Base-by-base conservation (phyloP, 2,797 vertebrate genomes). In the Carcharodon carcharias region DNA sequence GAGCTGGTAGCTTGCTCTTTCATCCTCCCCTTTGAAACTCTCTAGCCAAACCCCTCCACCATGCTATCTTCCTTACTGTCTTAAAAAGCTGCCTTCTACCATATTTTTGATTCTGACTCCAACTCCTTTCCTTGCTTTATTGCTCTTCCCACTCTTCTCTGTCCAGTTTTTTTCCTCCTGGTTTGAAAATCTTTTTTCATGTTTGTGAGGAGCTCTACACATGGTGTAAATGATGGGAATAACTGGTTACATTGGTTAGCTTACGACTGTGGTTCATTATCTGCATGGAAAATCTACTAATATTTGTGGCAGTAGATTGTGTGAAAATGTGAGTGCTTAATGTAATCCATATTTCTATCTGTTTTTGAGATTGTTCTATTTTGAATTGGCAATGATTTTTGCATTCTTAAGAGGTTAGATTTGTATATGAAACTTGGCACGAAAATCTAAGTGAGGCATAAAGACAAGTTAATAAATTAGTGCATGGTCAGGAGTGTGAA, bases 401-500 rank as follows among this genome's bases (percentile, higher is more conserved):
- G 31, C 31, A 92, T 92, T 92, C 58, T 92, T 92, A 91, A 11
- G 16, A 61, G 31, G 14, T 92, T 63, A 63, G 31, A 31, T n/a
- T 92, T 7, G 23, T 35, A 31, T 35, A 31, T 31, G 28, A 92
- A 58, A 92, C 89, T 61, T 92, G 89, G 9, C 56, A n/a, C n/a
- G 89, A 92, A 35, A 58, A 92, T 92, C 89, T 61, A 91, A 91
- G 58, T 91, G 58, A 92, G 56, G 31, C 58, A 58, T 16, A 92
- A 58, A n/a, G 58, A 50, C 11, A 56, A 12, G 21, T 88, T 88
- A 88, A 88, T 88, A 88, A 88, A 28, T 56, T 16, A 28, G 50
- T 87, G 85, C 85, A 88, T 28, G 85, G 45, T 54, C 35, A 35
- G 9, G 73, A 77, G 35, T 88, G 85, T 54, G 26, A 54, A 88